Conservation (phyloP, 2,797 vertebrate species). For the Rhinoraja longicauda region DNA sequence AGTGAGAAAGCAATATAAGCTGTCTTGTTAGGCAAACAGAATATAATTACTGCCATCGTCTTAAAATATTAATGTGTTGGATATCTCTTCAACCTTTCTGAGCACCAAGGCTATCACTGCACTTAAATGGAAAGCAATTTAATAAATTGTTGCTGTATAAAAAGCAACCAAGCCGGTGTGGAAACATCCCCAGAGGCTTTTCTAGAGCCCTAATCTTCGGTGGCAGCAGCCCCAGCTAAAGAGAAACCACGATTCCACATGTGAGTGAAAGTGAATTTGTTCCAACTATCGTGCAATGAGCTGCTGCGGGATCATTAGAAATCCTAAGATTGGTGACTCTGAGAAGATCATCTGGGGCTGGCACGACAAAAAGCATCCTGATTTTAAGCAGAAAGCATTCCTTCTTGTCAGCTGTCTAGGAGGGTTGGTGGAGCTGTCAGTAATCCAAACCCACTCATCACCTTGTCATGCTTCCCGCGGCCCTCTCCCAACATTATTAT, state of each 20-base stretch:
- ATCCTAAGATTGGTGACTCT: slow-evolving; percentile 20
- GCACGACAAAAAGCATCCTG: neutral
- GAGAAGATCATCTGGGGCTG: neutral
- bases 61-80: slow-evolving; percentile 74
- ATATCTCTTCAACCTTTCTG: slow-evolving; percentile 72
- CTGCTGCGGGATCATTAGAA: slow-evolving; percentile 59
- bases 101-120: slow-evolving; percentile 73
- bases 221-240: slow-evolving; percentile 61
- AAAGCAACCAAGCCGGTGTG: slow-evolving; percentile 71
- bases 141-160: slow-evolving; percentile 68
- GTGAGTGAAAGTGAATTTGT: slow-evolving; percentile 59
- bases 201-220: slow-evolving; percentile 64
- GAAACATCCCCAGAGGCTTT: slow-evolving; percentile 66
- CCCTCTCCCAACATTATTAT: slow-evolving; percentile 21
- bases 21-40: slow-evolving; percentile 74
- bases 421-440: slow-evolving; percentile 15
- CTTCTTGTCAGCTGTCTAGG: neutral
- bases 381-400: slow-evolving; percentile 1
- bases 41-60: slow-evolving; percentile 64
- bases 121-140: slow-evolving; percentile 72
- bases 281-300: slow-evolving; percentile 64
- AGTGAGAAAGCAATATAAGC: slow-evolving; percentile 45
- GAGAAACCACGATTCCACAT: slow-evolving; percentile 61
- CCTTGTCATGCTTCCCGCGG: neutral
- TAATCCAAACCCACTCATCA: neutral